Percentiles rank a stretch among this genome's conserved stretches.
Evolutionary conservation across 64 coral and sea anemone species (phyloP).

Genomic region (Montipora foliosa): DNA sequence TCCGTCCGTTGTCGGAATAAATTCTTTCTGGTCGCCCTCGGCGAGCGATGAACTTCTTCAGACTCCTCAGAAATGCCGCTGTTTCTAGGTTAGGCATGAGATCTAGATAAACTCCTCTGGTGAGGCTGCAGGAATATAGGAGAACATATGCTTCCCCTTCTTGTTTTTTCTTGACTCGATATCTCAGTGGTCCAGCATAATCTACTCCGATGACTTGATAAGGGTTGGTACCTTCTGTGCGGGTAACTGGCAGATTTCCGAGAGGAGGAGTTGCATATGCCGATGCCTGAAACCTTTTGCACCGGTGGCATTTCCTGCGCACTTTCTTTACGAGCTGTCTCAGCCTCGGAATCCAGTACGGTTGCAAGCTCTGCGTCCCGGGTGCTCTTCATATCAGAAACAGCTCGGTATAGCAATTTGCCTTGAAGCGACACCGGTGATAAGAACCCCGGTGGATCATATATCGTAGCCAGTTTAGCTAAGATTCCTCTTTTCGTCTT

Average conservation of each 20-base stretch:
- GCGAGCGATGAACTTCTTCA: slow-evolving; percentile 4
- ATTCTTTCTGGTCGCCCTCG: background rate
- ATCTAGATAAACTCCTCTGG: background rate
- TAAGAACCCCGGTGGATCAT: background rate
- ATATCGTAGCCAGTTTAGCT: background rate
- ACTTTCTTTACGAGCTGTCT: slow-evolving; percentile 13
- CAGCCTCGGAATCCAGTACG: slow-evolving; percentile 13
- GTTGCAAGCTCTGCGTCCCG: background rate
- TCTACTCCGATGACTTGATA: slow-evolving; percentile 16
- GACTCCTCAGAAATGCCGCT: background rate
- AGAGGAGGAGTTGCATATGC: background rate
- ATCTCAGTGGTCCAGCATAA: background rate
- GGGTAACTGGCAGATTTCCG: slow-evolving; percentile 29
- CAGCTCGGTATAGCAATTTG: background rate
- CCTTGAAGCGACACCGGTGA: background rate
- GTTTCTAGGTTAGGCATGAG: background rate
- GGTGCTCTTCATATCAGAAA: background rate
- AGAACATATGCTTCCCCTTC: background rate
- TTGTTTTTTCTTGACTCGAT: background rate
- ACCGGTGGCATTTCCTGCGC: slow-evolving; percentile 5
- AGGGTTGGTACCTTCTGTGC: slow-evolving; percentile 26
- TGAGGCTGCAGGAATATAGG: background rate
- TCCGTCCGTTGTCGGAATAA: background rate
- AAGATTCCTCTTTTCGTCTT: background rate
- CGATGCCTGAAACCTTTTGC: slow-evolving; percentile 20